Conservation (phyloP, 2,113 vertebrate species). For the Melozone crissalis region DNA sequence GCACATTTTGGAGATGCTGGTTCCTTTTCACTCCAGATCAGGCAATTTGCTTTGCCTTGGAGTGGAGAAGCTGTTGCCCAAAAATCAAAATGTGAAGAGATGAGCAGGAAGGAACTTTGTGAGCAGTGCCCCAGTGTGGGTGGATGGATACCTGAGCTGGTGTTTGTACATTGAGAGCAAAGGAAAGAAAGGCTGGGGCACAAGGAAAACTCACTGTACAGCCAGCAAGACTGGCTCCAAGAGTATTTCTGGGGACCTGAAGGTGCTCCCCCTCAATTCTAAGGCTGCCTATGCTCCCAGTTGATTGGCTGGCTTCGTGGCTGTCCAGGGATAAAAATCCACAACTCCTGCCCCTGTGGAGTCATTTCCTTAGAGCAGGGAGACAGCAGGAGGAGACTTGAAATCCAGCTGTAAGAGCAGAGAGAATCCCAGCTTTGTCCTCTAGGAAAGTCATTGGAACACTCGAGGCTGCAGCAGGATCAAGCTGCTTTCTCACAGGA, state of each 20-base stretch:
- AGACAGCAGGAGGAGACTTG: background rate
- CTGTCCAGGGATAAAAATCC: background rate
- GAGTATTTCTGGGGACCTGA: background rate
- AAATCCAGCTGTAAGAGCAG: background rate
- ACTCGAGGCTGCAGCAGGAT: background rate
- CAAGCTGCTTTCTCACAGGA: background rate
- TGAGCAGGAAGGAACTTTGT: accelerated
- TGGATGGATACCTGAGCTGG: no score
- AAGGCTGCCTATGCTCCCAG: background rate
- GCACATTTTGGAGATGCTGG: background rate
- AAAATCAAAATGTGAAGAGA: background rate
- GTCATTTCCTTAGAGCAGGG: background rate
- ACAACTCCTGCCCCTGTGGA: background rate
- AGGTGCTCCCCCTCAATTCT: background rate
- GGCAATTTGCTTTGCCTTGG: background rate
- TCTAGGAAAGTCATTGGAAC: background rate
- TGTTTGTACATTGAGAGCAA: background rate
- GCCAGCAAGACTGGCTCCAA: background rate
- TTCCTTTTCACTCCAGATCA: background rate
- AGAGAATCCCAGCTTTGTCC: background rate
- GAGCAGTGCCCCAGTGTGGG: background rate
- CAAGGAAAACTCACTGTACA: background rate
- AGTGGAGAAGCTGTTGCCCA: background rate
- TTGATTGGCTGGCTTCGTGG: background rate
- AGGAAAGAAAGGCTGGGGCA: background rate